phyloP scores from a whole-genome alignment of 2,888 invertebrate species.

The Onchidella celtica region DNA sequence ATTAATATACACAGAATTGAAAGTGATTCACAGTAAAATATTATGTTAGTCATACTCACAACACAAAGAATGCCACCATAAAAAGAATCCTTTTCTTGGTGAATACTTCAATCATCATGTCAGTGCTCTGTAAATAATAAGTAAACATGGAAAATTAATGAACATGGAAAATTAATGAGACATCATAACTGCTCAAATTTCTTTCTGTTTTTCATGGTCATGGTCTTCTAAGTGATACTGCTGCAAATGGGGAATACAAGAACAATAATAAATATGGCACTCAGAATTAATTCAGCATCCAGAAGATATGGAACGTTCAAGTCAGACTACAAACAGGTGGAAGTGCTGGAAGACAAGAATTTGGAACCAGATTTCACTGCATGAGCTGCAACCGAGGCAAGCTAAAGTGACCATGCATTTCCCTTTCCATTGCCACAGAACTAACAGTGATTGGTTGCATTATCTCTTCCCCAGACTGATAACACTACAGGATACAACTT shows the following conservation, averaged over 20 bases:
- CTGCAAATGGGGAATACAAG: background rate
- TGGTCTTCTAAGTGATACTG: background rate
- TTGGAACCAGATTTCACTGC: no score
- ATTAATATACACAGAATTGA: no score
- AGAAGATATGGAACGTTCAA: no score
- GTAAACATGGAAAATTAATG: background rate
- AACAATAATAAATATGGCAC: no score
- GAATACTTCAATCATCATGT: slow-evolving; percentile 45
- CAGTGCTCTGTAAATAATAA: background rate
- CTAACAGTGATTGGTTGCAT: no score
- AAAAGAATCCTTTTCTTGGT: slow-evolving; percentile 31
- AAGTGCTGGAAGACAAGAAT: no score
- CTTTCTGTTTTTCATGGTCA: background rate
- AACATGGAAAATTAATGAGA: background rate
- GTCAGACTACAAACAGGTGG: no score
- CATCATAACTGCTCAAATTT: background rate
- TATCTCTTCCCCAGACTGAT: no score
- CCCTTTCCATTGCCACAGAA: background rate
- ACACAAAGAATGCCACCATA: slow-evolving; percentile 2
- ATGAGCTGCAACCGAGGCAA: background rate
- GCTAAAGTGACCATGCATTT: background rate
- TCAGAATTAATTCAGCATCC: no score
- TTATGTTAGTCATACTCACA: no score
- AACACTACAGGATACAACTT: no score
- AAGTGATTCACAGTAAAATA: no score